phyloP scores from a whole-genome alignment of 2,888 invertebrate species.

The Lysandra coridon region DNA sequence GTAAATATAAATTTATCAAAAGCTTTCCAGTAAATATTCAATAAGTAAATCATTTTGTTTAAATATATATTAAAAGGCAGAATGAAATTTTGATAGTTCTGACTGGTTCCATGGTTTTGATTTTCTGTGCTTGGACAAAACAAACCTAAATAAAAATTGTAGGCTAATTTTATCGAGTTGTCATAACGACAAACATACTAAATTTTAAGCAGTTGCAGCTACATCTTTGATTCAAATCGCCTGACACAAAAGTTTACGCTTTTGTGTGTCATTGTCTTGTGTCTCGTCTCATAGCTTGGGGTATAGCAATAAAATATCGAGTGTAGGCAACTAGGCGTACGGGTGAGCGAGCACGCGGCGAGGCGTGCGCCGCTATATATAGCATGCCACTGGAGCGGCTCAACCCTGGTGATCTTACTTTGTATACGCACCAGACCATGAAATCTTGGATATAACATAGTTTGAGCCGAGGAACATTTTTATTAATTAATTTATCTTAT shows the following conservation, averaged over 20 bases:
- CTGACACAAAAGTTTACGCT: too few relatives aligned
- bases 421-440: constrained; percentile 5
- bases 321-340: background rate
- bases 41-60: background rate
- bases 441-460: background rate
- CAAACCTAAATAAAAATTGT: too few relatives aligned
- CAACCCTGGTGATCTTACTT: background rate
- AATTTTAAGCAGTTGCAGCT: too few relatives aligned
- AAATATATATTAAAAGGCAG: too few relatives aligned
- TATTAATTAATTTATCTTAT: background rate
- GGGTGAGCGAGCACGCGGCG: background rate
- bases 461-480: background rate
- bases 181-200: too few relatives aligned
- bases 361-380: background rate
- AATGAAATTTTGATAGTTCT: too few relatives aligned
- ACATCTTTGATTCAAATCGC: too few relatives aligned
- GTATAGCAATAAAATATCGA: background rate
- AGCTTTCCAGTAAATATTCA: background rate
- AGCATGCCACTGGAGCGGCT: background rate
- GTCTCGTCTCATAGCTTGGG: background rate
- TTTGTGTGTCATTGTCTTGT: background rate
- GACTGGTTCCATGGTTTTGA: too few relatives aligned
- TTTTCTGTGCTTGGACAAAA: too few relatives aligned
- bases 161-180: too few relatives aligned
- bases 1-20: background rate